These are phyloP conservation scores for Cherax destructor DNA, from an alignment of 1,140 invertebrate species.

Conservation along the genomic window DNA sequence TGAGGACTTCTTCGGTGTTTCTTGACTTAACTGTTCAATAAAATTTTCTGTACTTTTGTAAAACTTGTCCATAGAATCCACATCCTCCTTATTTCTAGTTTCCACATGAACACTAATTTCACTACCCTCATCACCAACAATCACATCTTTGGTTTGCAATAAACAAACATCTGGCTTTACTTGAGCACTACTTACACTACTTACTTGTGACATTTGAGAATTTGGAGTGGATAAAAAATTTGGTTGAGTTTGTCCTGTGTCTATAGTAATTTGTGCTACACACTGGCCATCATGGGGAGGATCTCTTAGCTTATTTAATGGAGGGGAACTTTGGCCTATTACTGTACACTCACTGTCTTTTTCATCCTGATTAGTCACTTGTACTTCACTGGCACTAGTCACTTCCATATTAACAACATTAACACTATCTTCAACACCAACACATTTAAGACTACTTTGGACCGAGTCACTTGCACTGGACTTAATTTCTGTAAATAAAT, in stretches of 20 bases:
- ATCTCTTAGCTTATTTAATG: conserved; percentile 17
- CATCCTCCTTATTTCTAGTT: conserved; percentile 58
- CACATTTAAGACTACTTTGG: conserved; percentile 34
- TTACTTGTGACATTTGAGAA: conserved; percentile 47
- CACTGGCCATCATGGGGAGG: conserved; percentile 74
- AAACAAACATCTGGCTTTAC: conserved; percentile 26
- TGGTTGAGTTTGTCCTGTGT: conserved; percentile 77
- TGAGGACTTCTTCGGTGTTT: conserved; percentile 43
- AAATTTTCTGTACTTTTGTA: conserved; percentile 74
- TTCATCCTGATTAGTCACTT: conserved; percentile 36
- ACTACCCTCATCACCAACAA: conserved; percentile 31
- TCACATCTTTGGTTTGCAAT: conserved; percentile 56
- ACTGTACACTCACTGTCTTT: conserved; percentile 12
- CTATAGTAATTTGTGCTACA: conserved; percentile 77
- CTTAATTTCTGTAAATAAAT: conserved; percentile 1
- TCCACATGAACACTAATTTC: conserved; percentile 52
- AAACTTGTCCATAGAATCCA: conserved; percentile 65
- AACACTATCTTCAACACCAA: conserved; percentile 47
- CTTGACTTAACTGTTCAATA: conserved; percentile 75
- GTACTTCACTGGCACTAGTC: conserved; percentile 44
- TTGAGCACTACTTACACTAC: conserved; percentile 42
- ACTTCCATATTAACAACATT: conserved; percentile 41
- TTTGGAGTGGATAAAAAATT: conserved; percentile 52
- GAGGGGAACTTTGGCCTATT: conserved; percentile 10
- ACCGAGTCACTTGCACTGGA: conserved; percentile 36